phyloP scores from a whole-genome alignment of 2,888 invertebrate species.

The Cremastinae sp. region DNA sequence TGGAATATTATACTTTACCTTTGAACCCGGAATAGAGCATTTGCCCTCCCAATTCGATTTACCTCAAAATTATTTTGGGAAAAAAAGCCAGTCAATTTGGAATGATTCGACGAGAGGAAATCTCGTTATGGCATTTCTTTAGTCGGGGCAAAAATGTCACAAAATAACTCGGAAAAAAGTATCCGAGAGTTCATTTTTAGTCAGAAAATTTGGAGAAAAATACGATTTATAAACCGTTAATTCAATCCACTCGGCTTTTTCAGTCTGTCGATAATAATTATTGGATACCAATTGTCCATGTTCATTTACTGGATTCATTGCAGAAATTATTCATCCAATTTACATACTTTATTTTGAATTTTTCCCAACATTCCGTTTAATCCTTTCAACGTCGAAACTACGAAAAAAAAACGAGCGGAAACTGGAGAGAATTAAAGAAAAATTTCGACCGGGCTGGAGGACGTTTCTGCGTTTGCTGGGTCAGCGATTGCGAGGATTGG shows the following conservation, averaged over 20 bases:
- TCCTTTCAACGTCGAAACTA: slow-evolving; percentile 23
- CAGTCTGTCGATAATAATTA: slow-evolving; percentile 10
- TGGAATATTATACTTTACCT: no score
- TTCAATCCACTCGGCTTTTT: no score
- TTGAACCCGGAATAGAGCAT: no score
- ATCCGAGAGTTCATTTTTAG: no score
- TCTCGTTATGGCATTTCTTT: no score
- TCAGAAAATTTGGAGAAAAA: no score
- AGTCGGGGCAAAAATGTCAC: no score
- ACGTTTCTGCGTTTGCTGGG: slow-evolving; percentile 27
- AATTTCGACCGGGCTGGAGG: slow-evolving; percentile 12
- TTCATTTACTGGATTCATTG: background rate
- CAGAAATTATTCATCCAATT: slow-evolving; percentile 15
- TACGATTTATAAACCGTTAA: no score
- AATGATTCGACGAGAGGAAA: no score
- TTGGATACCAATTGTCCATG: background rate
- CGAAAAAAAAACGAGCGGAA: slow-evolving; percentile 9
- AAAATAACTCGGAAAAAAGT: no score
- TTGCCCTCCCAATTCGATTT: no score
- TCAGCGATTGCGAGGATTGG: slow-evolving; percentile 36
- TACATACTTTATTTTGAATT: background rate
- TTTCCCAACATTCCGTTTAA: slow-evolving; percentile 15
- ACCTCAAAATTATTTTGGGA: no score
- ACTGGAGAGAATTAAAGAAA: background rate
- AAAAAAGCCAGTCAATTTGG: background rate